These are phyloP conservation scores for Psettodes erumei DNA, from an alignment of 2,113 vertebrate species.

Conservation along the genomic window DNA sequence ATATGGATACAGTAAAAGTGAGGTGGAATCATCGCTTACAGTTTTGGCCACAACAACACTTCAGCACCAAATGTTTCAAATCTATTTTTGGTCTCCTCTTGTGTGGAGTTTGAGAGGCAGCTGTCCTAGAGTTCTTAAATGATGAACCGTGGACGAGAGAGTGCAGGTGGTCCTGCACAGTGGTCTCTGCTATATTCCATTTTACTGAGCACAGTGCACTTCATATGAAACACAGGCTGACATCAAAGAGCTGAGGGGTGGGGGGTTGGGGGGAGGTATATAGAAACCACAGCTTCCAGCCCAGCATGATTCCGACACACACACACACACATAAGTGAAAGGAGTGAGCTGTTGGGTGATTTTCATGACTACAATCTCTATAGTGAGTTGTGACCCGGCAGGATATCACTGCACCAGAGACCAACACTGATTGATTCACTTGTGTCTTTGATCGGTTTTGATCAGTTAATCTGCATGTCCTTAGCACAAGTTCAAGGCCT, in stretches of 20 bases:
- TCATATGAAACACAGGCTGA: constrained; percentile 22
- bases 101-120: background rate
- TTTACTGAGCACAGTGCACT: background rate
- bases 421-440: background rate
- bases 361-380: background rate
- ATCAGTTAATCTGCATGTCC: background rate
- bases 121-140: background rate
- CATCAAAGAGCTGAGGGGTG: constrained; percentile 44
- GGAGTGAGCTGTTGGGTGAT: background rate
- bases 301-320: background rate
- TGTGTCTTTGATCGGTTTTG: background rate
- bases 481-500: background rate
- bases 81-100: background rate
- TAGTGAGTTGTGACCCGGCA: background rate
- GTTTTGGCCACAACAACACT: background rate
- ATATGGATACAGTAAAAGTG: background rate
- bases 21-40: background rate
- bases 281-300: constrained; percentile 16
- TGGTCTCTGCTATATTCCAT: background rate
- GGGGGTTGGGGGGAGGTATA: too few species aligned
- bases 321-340: constrained; percentile 11
- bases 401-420: background rate
- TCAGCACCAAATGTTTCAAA: background rate
- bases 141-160: constrained; percentile 26
- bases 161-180: constrained; percentile 13